Evolutionary conservation across 2,113 vertebrate genomes (phyloP).

Genomic region (Rattus norvegicus): DNA sequence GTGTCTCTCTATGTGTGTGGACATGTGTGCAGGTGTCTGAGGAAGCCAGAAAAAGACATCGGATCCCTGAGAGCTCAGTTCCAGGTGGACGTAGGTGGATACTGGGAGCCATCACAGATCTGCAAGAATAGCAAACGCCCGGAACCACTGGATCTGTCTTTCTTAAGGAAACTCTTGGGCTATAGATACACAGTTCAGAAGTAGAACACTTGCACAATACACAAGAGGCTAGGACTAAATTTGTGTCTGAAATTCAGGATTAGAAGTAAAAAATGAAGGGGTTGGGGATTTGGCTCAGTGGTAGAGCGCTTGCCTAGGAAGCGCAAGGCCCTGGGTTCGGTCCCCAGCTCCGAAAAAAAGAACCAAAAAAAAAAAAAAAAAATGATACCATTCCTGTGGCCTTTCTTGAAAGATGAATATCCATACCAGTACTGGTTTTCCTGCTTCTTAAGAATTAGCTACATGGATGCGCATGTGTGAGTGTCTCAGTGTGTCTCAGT

Average conservation of each 20-base stretch:
- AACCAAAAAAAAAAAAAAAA: too few relatives aligned
- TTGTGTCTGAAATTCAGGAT: not conserved
- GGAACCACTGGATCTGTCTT: not conserved
- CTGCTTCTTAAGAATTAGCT: not conserved
- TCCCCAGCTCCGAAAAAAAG: too few relatives aligned
- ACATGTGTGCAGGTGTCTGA: not conserved
- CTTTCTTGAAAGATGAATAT: not conserved
- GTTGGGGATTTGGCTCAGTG: too few relatives aligned
- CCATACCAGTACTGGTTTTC: not conserved
- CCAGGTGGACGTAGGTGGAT: not conserved
- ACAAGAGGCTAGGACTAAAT: not conserved
- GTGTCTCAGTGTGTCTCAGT: too few relatives aligned
- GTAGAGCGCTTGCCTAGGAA: too few relatives aligned
- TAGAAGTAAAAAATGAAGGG: not conserved
- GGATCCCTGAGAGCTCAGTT: not conserved
- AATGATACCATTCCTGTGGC: too few relatives aligned
- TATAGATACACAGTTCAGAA: not conserved
- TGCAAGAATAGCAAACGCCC: not conserved
- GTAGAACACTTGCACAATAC: not conserved
- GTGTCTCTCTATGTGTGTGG: not conserved
- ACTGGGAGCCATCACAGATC: not conserved
- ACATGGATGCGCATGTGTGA: too few relatives aligned
- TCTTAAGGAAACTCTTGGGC: not conserved
- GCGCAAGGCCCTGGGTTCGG: too few relatives aligned
- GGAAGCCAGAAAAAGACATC: not conserved